Percentiles rank a stretch among this genome's conserved stretches.
Conservation (phyloP, 2,888 invertebrate genomes). For the Drosophila ustulata region DNA sequence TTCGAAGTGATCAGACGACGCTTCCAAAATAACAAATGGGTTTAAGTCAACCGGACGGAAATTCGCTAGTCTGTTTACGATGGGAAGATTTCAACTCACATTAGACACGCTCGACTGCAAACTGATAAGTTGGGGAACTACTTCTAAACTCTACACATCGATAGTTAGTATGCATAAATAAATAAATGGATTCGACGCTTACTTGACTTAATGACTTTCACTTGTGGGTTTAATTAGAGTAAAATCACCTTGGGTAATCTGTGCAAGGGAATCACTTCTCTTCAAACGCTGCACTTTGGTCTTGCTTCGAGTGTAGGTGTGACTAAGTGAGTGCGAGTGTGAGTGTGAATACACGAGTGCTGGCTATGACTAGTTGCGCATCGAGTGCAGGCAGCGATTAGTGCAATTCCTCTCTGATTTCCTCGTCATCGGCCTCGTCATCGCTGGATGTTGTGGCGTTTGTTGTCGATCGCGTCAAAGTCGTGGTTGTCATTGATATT, state of each 20-base stretch:
- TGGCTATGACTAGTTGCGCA: constrained; percentile 16
- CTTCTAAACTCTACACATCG: background rate
- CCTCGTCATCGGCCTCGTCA: constrained; percentile 80
- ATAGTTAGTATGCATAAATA: constrained; percentile 1
- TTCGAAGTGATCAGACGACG: background rate
- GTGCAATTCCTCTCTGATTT: constrained; percentile 83
- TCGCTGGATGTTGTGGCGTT: constrained; percentile 43
- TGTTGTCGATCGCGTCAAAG: constrained; percentile 15
- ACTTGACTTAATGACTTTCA: constrained; percentile 14
- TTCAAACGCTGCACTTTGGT: constrained; percentile 8
- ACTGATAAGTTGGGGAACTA: constrained; percentile 8
- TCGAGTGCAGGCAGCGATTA: constrained; percentile 36
- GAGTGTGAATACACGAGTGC: background rate
- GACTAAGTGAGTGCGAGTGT: background rate
- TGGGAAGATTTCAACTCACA: background rate
- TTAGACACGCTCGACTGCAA: constrained; percentile 2
- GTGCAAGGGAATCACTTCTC: constrained; percentile 19
- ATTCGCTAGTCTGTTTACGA: background rate
- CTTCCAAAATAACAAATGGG: background rate
- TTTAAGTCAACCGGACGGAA: background rate
- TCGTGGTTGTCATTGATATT: constrained; percentile 51
- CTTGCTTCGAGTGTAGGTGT: constrained; percentile 1
- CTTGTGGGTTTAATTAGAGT: constrained; percentile 14
- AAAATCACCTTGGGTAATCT: constrained; percentile 6
- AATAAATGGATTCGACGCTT: background rate